Evolutionary conservation across 2,888 invertebrate species (phyloP), one percentile per base, ranked within the genome.

Genomic region (Disparrhopalites patrizii): DNA sequence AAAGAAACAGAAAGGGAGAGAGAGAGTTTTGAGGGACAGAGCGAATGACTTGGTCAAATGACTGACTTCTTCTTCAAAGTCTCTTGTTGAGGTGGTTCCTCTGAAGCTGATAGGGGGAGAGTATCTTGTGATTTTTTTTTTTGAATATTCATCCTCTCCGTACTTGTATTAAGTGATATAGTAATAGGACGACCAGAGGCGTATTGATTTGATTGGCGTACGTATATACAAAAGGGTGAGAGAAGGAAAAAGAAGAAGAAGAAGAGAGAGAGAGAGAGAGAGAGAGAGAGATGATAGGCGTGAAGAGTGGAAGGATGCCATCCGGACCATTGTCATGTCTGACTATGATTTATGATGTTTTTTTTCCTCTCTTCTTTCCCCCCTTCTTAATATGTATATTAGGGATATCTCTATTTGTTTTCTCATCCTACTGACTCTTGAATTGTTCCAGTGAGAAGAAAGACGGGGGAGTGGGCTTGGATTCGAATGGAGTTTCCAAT

Each of bases 371-470:
- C 66, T 66, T 61, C 62, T 67, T 68, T 61, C 63, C 76, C 3
- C 40, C 20, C 20, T n/a, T n/a, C n/a, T n/a, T n/a, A n/a, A n/a
- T n/a, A n/a, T n/a, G n/a, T n/a, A n/a, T n/a, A n/a, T n/a, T n/a
- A n/a, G n/a, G 40, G 40, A 40, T 20, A 10, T 36, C 36, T 36
- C 13, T 36, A 10, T 36, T 13, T 36, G 10, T 36, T 13, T 36
- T 13, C n/a, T 50, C 27, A 25, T 20, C 23, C 27, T 28, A 43
- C 25, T 47, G n/a, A n/a, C n/a, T n/a, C n/a, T n/a, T 58, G 40
- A 38, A 7, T 18, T 33, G 38, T 47, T 30, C 23, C 75, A 83
- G 83, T 78, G 87, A 87, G 76, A 88, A 88, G 79, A 88, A 88
- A 80, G 87, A 88, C 77, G n/a, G n/a, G n/a, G 76, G 79, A 87